Evolutionary conservation across 1,140 invertebrate genomes (phyloP).

Genomic region (Trichonephila inaurata): DNA sequence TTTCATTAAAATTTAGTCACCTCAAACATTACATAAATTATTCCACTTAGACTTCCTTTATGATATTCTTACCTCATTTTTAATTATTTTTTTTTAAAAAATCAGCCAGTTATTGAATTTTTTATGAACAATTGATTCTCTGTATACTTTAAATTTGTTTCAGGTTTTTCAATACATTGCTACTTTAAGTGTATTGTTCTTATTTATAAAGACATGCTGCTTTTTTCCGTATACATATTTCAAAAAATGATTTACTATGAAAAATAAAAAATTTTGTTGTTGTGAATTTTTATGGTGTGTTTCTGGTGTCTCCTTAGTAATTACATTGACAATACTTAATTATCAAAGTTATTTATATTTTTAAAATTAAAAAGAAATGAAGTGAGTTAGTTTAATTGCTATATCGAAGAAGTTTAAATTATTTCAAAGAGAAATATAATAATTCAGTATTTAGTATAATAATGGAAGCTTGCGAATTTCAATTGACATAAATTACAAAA

Average conservation of each 20-base stretch:
- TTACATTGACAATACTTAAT: not conserved
- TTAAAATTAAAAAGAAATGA: not conserved
- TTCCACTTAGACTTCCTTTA: no score
- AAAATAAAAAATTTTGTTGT: slow-evolving; percentile 29
- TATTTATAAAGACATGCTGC: not conserved
- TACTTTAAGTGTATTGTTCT: not conserved
- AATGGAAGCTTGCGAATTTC: no score
- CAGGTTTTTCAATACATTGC: not conserved
- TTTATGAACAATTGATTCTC: not conserved
- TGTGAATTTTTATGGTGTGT: not conserved
- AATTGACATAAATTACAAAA: no score
- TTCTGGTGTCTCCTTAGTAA: not conserved
- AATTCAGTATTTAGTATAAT: not conserved
- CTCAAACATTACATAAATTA: no score
- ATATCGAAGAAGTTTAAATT: not conserved
- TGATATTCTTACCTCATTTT: not conserved
- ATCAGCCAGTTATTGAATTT: not conserved
- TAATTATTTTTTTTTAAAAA: not conserved
- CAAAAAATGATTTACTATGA: not conserved
- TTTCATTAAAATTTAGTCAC: not conserved
- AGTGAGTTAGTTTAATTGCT: not conserved
- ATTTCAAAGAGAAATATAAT: not conserved
- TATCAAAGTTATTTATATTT: not conserved
- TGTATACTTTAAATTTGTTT: not conserved
- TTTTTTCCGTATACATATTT: not conserved